Evolutionary conservation across 2,888 invertebrate species (phyloP).

Genomic region (Athetis lepigone): DNA sequence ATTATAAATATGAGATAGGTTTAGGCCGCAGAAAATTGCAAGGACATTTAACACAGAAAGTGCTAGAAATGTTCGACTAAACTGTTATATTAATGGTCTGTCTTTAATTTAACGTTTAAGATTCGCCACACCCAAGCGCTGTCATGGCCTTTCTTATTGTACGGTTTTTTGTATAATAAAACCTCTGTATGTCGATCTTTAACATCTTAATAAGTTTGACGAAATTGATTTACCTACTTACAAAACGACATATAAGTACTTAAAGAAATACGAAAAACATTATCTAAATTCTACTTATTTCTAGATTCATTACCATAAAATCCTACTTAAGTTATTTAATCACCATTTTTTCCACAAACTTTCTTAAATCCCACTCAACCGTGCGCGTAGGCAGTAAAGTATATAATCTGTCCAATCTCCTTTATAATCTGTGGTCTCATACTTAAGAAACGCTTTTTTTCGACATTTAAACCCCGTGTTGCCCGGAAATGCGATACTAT

Average conservation of each 20-base stretch:
- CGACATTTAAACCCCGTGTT: slow-evolving; percentile 77
- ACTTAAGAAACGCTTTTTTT: slow-evolving; percentile 82
- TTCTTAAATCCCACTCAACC: slow-evolving; percentile 2
- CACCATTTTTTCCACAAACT: slow-evolving; percentile 9
- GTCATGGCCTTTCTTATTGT: no score
- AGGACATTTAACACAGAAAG: slow-evolving; percentile 12
- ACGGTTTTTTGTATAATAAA: no score
- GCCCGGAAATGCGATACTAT: slow-evolving; percentile 88
- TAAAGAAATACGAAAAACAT: no score
- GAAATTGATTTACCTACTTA: no score
- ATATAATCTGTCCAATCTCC: slow-evolving; percentile 63
- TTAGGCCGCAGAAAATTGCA: slow-evolving; percentile 26
- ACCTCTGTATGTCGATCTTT: no score
- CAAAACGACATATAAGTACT: no score
- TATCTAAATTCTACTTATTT: slow-evolving; percentile 4
- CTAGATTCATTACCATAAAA: slow-evolving; percentile 34
- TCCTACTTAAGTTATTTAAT: neutral
- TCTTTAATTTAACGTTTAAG: neutral
- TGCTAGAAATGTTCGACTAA: slow-evolving; percentile 3
- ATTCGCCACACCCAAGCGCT: no score
- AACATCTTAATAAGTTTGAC: no score
- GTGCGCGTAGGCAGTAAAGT: slow-evolving; percentile 31
- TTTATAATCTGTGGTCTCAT: slow-evolving; percentile 72
- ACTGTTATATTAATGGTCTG: slow-evolving; percentile 1
- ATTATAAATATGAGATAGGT: slow-evolving; percentile 42